Percentiles rank a stretch among this genome's conserved stretches.
Conservation (phyloP, 1,140 invertebrate genomes). For the Eulimnadia texana region DNA sequence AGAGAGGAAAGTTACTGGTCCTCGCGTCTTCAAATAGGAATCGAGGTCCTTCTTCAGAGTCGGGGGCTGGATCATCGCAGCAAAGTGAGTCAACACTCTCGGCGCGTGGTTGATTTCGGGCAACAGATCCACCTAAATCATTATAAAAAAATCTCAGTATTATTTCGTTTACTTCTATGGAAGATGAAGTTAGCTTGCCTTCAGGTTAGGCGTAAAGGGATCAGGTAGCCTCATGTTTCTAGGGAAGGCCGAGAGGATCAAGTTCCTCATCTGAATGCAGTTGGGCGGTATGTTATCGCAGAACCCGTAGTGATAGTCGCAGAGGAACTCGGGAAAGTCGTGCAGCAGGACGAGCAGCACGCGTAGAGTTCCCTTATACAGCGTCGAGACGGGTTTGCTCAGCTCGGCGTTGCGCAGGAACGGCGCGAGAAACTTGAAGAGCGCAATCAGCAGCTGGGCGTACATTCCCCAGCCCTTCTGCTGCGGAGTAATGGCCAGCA, state of each 20-base stretch:
- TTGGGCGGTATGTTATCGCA: slow-evolving; percentile 98
- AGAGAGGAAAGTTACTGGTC: slow-evolving; percentile 88
- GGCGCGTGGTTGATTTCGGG: slow-evolving; percentile 68
- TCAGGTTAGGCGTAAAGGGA: slow-evolving; percentile 94
- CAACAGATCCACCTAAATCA: slow-evolving; percentile 66
- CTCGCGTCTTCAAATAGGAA: slow-evolving; percentile 84
- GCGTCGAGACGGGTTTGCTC: slow-evolving; percentile 73
- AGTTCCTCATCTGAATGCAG: slow-evolving; percentile 94
- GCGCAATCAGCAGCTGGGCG: slow-evolving; percentile 79
- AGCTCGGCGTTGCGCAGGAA: slow-evolving; percentile 93
- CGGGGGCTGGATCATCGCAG: slow-evolving; percentile 66
- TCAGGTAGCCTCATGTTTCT: slow-evolving; percentile 94
- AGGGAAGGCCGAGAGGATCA: slow-evolving; percentile 94
- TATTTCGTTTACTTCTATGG: too few species aligned
- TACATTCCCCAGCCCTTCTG: slow-evolving; percentile 72
- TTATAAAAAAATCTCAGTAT: too few species aligned
- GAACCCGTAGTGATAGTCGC: slow-evolving; percentile 98
- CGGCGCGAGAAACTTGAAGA: slow-evolving; percentile 92
- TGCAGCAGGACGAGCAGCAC: slow-evolving; percentile 91
- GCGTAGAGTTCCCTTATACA: slow-evolving; percentile 92
- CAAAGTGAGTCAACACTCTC: slow-evolving; percentile 77
- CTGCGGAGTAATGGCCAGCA: slow-evolving; percentile 69
- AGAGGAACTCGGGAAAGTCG: slow-evolving; percentile 98
- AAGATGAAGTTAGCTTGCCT: too few species aligned
- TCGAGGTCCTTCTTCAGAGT: slow-evolving; percentile 91